Percentiles rank a stretch among this genome's conserved stretches.
Evolutionary conservation across 1,140 invertebrate species (phyloP).

Genomic region (Anoplophora glabripennis): DNA sequence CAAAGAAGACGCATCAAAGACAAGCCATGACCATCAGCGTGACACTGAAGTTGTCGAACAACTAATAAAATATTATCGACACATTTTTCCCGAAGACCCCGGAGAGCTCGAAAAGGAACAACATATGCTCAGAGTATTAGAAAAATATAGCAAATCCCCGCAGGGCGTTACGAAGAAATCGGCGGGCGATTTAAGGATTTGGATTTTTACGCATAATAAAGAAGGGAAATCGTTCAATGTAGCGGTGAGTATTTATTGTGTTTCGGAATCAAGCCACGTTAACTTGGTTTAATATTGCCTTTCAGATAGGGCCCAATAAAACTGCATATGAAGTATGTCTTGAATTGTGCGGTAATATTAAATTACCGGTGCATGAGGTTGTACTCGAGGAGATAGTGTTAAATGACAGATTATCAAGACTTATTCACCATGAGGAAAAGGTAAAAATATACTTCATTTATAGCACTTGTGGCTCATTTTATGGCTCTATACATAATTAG

Average conservation of each 20-base stretch:
- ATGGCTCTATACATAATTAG: no score
- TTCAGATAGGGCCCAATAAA: constrained; percentile 72
- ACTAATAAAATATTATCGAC: constrained; percentile 52
- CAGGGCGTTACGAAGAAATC: constrained; percentile 56
- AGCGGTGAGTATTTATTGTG: constrained; percentile 54
- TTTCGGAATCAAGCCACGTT: background rate
- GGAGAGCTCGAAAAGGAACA: constrained; percentile 64
- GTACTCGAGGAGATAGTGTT: constrained; percentile 75
- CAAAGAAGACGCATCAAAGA: constrained; percentile 19
- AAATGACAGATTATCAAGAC: constrained; percentile 66
- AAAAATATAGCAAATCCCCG: constrained; percentile 55
- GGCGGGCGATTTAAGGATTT: constrained; percentile 77
- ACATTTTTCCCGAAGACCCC: constrained; percentile 60
- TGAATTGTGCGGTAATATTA: constrained; percentile 63
- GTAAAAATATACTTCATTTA: no score
- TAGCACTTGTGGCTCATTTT: no score
- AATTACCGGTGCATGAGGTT: constrained; percentile 60
- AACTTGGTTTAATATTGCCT: constrained; percentile 20
- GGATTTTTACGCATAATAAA: constrained; percentile 65
- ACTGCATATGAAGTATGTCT: constrained; percentile 70
- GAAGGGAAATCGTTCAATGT: constrained; percentile 61
- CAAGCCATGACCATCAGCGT: constrained; percentile 25
- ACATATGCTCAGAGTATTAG: constrained; percentile 66
- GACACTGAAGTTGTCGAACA: constrained; percentile 36
- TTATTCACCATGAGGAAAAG: constrained; percentile 74